Base-by-base conservation (phyloP, 2,797 vertebrate genomes). In the Catostomus latipinnis region DNA sequence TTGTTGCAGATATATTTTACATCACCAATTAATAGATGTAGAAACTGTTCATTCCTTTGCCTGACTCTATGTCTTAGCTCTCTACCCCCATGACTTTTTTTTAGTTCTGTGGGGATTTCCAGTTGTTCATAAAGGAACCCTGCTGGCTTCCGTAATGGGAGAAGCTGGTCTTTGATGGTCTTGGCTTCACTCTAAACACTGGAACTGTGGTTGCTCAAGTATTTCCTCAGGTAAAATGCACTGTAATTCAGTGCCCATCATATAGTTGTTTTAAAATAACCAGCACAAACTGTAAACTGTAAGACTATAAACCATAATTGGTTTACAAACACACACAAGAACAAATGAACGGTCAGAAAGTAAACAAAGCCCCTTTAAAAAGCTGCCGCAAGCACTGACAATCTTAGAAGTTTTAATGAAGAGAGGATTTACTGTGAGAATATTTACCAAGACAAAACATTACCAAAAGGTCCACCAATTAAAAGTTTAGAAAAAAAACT, bases 171-270 rank as follows among this genome's bases (percentile, higher is more conserved):
- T 78, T 78, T 78, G 76, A 78, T 78, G 68, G 76, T 71, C 68
- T 71, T 78, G 76, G 76, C 68, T 78, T 78, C 34, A 62, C 67
- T 78, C 49, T 71, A 71, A 78, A 71, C 76, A 78, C 34, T 62
- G 34, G 14, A 62, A 16, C 67, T 53, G 58, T 22, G 76, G 66
- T 71, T 18, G 7, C 68, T 56, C 48, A 34, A 70, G 58, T 46
- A 54, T 78, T 78, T 71, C 68, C 67, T 71, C 68, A 71, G 76
- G 76, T 71, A 71, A 78, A 71, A 18, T 46, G 34, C 34, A 34
- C 34, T 34, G 14, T 16, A 56, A 49, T 61, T 78, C 76, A 54
- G 58, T 63, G 68, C 67, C 67, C 68, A 62, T 78, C 76, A 70
- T 78, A 62, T 70, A 78, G 45, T 63, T 56, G 67, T 71, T 78